Percentiles rank a stretch among this genome's conserved stretches.
These are phyloP conservation scores for Allolobophora icterica DNA, from an alignment of 2,888 invertebrate species.

Conservation along the genomic window DNA sequence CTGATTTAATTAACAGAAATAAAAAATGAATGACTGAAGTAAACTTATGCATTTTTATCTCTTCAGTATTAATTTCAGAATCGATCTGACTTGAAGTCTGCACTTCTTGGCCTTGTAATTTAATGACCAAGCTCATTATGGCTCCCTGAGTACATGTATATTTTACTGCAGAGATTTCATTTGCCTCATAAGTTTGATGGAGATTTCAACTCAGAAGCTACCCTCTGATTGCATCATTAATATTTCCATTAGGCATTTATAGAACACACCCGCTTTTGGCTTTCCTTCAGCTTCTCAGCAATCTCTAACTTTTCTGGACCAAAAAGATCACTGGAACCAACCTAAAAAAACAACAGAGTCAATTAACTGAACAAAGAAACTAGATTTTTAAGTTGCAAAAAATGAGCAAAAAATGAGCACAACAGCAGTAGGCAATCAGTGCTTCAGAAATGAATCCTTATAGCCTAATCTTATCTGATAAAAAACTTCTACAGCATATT, in stretches of 20 bases:
- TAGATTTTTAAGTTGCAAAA: not conserved
- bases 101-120: not conserved
- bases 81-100: not conserved
- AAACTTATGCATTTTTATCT: not conserved
- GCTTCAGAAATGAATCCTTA: not conserved
- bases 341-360: not conserved
- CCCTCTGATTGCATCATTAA: not conserved
- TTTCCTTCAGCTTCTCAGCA: slow-evolving; percentile 1
- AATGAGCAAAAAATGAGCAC: no score
- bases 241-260: not conserved
- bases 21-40: not conserved
- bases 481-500: not conserved
- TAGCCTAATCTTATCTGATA: not conserved
- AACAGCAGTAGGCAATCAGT: not conserved
- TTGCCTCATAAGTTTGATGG: not conserved
- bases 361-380: not conserved
- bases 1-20: not conserved
- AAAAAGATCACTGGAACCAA: not conserved
- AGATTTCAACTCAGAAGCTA: not conserved
- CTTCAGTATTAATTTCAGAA: not conserved
- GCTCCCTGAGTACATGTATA: not conserved
- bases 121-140: slow-evolving; percentile 6
- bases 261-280: not conserved
- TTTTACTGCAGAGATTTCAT: not conserved
- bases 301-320: slow-evolving; percentile 18